phyloP scores from a whole-genome alignment of 2,113 vertebrate genomes.

The Ptychochromis oligacanthus region DNA sequence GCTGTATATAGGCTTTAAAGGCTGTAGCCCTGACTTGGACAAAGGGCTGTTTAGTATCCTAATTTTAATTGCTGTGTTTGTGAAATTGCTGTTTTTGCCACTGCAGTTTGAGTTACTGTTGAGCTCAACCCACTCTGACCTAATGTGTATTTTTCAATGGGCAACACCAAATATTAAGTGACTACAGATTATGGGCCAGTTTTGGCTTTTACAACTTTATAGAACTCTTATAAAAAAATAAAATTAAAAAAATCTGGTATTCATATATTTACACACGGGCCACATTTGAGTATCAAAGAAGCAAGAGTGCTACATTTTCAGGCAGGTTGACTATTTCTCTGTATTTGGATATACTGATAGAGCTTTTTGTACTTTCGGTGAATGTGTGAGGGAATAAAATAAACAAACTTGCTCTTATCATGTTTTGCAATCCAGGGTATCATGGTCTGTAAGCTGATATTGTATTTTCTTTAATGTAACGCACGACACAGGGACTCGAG shows the following conservation, averaged over 20 bases:
- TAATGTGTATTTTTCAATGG: conserved; percentile 39
- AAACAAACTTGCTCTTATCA: conserved; percentile 47
- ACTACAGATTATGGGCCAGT: conserved; percentile 18
- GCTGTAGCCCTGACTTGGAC: conserved; percentile 50
- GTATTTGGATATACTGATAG: conserved; percentile 34
- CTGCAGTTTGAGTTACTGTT: conserved; percentile 58
- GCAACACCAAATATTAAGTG: conserved; percentile 42
- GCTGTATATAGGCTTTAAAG: conserved; percentile 66
- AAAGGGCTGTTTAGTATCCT: conserved; percentile 31
- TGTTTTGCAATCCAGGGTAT: conserved; percentile 37
- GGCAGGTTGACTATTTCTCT: conserved; percentile 51
- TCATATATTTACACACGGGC: conserved; percentile 21
- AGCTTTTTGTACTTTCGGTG: conserved; percentile 52
- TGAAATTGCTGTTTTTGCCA: conserved; percentile 50
- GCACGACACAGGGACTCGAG: conserved; percentile 23
- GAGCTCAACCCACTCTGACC: conserved; percentile 46
- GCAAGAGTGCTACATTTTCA: conserved; percentile 44
- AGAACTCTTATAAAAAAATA: neutral
- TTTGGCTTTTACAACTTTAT: conserved; percentile 34
- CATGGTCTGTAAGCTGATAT: conserved; percentile 22
- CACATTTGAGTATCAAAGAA: conserved; percentile 28
- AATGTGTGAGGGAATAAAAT: conserved; percentile 32
- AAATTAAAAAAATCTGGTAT: neutral
- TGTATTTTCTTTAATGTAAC: conserved; percentile 55
- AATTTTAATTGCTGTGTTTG: conserved; percentile 60